Evolutionary conservation across 2,888 invertebrate species (phyloP), one percentile per base, ranked within the genome.

Genomic region (Axea sp.): DNA sequence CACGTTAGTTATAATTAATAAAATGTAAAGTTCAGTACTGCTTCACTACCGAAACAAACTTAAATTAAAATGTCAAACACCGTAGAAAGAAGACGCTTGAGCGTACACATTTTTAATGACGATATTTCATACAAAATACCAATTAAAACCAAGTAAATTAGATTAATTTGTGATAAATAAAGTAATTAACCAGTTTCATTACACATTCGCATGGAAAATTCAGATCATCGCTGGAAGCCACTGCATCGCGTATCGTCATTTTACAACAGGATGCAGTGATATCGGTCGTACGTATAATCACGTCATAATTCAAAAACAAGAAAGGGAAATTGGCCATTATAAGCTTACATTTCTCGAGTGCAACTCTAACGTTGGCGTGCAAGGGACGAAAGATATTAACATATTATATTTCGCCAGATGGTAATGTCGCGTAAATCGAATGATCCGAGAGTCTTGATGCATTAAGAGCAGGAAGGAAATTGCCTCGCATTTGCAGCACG

Each of bases 261-360:
- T 83, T 81, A 82, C 79, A 81, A 78, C 83, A 82, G 81, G 83
- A 83, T 79, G 79, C 82, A 78, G 80, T 77, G 79, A 76, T 82
- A 82, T 78, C 77, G 75, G 76, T 57, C 73, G 69, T 76, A 78
- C 78, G 75, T 81, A 78, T 81, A 83, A 84, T 84, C 83, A 80
- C 76, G 78, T 77, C 75, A 79, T 81, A 81, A 85, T 83, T 83
- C 82, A 82, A 83, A 82, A 77, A 77, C 79, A 79, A 78, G 80
- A 78, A 75, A 80, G 80, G 80, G 80, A 84, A 83, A 84, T 83
- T 80, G 82, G 74, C 83, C 82, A 83, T 84, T 83, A 83, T 80
- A 72, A 73, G 76, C 76, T 72, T 71, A 74, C 73, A 64, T 78
- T 80, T 81, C 80, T 79, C 59, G 37, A 65, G 49, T 43, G 31